Conservation (phyloP, 1,140 invertebrate genomes). For the Augochlora pura region DNA sequence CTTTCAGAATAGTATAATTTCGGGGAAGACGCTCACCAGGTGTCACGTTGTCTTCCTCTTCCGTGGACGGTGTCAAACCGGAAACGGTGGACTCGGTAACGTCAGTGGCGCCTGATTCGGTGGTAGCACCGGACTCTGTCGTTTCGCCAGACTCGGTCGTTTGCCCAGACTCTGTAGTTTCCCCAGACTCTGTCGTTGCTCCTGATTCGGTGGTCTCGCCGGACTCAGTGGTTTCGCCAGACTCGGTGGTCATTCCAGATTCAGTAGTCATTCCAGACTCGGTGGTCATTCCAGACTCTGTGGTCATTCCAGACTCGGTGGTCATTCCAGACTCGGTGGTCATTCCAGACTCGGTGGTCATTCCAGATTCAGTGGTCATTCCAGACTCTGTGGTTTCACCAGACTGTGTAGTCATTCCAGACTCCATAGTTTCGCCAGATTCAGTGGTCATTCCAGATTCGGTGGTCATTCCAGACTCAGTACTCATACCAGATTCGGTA, state of each 20-base stretch:
- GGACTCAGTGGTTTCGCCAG: slow-evolving; percentile 51
- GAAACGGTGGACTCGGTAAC: slow-evolving; percentile 53
- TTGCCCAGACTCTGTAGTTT: slow-evolving; percentile 47
- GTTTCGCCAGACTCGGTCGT: slow-evolving; percentile 60
- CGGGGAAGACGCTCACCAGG: too few species aligned
- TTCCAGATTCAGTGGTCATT: slow-evolving; percentile 44
- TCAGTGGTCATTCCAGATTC: slow-evolving; percentile 56
- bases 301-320: slow-evolving; percentile 55
- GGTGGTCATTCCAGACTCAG: slow-evolving; percentile 43
- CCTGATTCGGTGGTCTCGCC: neutral
- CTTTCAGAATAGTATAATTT: too few species aligned
- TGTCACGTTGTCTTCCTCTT: slow-evolving; percentile 53
- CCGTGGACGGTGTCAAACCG: slow-evolving; percentile 45
- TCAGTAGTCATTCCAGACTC: slow-evolving; percentile 55
- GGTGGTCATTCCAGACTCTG: slow-evolving; percentile 53
- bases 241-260: slow-evolving; percentile 56
- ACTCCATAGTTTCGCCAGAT: slow-evolving; percentile 44
- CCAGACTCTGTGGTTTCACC: slow-evolving; percentile 54
- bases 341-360: slow-evolving; percentile 46
- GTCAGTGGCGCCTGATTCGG: slow-evolving; percentile 40
- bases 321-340: slow-evolving; percentile 53
- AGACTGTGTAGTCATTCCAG: slow-evolving; percentile 48
- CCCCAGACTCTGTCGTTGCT: slow-evolving; percentile 50
- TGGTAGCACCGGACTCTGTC: slow-evolving; percentile 56
- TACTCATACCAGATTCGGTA: slow-evolving; percentile 3